phyloP scores from a whole-genome alignment of 2,888 invertebrate species.

The Pyrrhosoma nymphula region DNA sequence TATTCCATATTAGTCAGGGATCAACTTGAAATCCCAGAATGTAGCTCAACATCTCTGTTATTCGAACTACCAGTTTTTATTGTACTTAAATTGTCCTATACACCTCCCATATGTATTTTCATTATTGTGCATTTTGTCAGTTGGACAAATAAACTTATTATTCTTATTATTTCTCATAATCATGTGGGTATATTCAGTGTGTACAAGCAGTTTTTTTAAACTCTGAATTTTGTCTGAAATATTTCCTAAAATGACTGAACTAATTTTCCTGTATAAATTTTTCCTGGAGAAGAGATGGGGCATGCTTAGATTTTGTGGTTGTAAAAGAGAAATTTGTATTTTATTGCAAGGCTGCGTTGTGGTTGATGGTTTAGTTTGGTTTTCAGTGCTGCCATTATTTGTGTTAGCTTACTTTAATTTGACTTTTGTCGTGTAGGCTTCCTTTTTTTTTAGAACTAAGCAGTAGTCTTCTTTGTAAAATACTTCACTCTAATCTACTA shows the following conservation, averaged over 20 bases:
- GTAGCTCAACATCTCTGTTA: too few relatives aligned
- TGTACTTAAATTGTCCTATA: too few relatives aligned
- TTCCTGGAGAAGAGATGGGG: not conserved
- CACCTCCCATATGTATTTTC: too few relatives aligned
- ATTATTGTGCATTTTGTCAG: too few relatives aligned
- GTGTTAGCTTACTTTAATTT: not conserved
- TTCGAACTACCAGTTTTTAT: too few relatives aligned
- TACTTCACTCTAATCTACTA: not conserved
- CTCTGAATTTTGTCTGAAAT: not conserved
- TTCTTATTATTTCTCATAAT: too few relatives aligned
- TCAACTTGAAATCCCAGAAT: too few relatives aligned
- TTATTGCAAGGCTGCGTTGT: not conserved
- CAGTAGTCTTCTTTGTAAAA: not conserved
- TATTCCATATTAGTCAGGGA: too few relatives aligned
- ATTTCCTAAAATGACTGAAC: not conserved
- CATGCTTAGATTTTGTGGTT: not conserved
- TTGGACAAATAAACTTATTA: too few relatives aligned
- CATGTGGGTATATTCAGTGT: too few relatives aligned
- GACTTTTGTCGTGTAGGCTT: not conserved
- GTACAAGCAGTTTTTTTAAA: too few relatives aligned
- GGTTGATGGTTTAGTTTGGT: constrained; percentile 10
- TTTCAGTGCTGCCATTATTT: not conserved
- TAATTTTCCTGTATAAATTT: not conserved
- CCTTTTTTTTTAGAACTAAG: not conserved
- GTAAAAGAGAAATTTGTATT: not conserved